phyloP scores from a whole-genome alignment of 1,140 invertebrate species.

The Danaus plexippus region DNA sequence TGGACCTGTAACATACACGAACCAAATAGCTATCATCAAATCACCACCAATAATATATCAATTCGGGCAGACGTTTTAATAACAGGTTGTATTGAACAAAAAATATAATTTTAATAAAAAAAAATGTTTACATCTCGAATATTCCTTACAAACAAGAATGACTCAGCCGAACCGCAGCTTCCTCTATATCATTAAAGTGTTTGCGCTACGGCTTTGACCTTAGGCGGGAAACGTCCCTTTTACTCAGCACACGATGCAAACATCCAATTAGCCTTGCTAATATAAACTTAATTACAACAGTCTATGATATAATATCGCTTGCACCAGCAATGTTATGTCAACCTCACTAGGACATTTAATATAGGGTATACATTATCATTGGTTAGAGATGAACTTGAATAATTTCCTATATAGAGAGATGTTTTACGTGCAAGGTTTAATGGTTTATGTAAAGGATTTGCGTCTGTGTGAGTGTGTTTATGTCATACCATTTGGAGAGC shows the following conservation, averaged over 20 bases:
- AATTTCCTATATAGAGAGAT: no score
- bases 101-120: background rate
- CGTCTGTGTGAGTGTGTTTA: no score
- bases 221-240: slow-evolving; percentile 14
- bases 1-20: slow-evolving; percentile 35
- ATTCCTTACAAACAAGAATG: slow-evolving; percentile 8
- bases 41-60: background rate
- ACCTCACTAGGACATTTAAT: no score
- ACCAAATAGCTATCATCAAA: background rate
- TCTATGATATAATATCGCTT: slow-evolving; percentile 12
- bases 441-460: no score
- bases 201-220: slow-evolving; percentile 17
- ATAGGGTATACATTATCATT: no score
- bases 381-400: no score
- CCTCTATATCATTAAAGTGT: slow-evolving; percentile 12
- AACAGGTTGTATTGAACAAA: background rate
- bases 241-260: slow-evolving; percentile 9
- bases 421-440: no score
- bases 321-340: background rate
- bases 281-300: slow-evolving; percentile 14
- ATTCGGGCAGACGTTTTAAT: background rate
- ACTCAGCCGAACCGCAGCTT: slow-evolving; percentile 8
- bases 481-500: slow-evolving; percentile 83
- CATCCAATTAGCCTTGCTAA: slow-evolving; percentile 6
- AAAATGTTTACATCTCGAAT: slow-evolving; percentile 8